Base-by-base conservation (phyloP, 2,797 vertebrate genomes). In the Cetoscarus ocellatus region DNA sequence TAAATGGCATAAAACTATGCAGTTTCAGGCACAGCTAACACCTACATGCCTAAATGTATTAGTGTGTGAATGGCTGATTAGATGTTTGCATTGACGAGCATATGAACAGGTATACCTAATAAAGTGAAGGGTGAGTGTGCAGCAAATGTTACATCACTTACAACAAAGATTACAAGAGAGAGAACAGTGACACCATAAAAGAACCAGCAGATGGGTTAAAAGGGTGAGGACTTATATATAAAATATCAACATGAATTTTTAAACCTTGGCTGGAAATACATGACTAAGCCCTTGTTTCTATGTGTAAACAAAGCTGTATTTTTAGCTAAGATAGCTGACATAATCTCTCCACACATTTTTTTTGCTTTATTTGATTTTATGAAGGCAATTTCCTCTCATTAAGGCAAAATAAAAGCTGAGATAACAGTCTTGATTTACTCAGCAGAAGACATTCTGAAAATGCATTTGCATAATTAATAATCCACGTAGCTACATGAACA, bases 131-230 rank as follows among this genome's bases (percentile, higher is more conserved):
- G 27, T 27, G 27, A 27, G 27, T 27, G 27, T 27, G 4, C 27
- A 15, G 57, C 34, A 76, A 44, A 83, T 70, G 75, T 51, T 12
- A 38, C 8, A 74, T 47, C 40, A 79, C 8, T 62, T 27, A 44
- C 44, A 40, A 66, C 44, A 50, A 12, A 80, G 53, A 44, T 19
- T 55, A 83, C 47, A 62, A 66, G 14, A 79, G 39, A 73, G 44
- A 75, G 56, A 73, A 53, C 50, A 77, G 44, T 63, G 68, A 61
- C 56, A 82, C 65, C 74, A 67, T 63, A 8, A 70, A 61, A 75
- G 8, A 66, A 49, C 36, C 19, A 49, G 50, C 42, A 13, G 65
- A 63, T 38, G 3, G 0, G 11, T 72, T 51, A 35, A 56, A 11
- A 60, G 3, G 40, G 40, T 15, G 18, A 61, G 36, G 34, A 70